A percentile compares a stretch with the other conserved stretches of the same genome.
Evolutionary conservation across 35 echinoderm and acorn worm genomes (phyloP).

Genomic region (Apostichopus japonicus): DNA sequence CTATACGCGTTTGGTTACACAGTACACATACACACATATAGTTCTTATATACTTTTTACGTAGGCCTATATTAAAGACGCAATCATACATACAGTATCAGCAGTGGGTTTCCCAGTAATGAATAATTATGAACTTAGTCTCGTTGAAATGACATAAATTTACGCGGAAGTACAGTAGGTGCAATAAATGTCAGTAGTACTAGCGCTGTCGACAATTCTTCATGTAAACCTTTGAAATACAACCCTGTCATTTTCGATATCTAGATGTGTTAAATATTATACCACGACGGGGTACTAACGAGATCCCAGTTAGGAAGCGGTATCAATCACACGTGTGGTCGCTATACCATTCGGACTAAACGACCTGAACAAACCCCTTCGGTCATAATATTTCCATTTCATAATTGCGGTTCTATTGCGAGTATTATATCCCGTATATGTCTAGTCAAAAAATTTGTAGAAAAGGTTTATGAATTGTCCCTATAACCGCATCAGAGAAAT

Average conservation of each 20-base stretch:
- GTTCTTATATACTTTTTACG: too few species aligned
- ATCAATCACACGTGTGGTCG: constrained; percentile 12
- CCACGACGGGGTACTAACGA: not conserved
- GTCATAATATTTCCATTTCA: not conserved
- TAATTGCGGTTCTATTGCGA: not conserved
- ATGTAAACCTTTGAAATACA: not conserved
- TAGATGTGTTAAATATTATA: constrained; percentile 5
- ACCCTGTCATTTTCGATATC: constrained; percentile 13
- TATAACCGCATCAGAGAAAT: not conserved
- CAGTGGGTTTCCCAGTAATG: too few species aligned
- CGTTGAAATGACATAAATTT: too few species aligned
- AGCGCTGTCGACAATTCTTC: not conserved
- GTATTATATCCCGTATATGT: not conserved
- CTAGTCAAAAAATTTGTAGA: not conserved
- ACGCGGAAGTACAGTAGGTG: not conserved
- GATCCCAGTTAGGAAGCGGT: not conserved
- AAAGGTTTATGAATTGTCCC: not conserved
- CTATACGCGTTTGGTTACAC: too few species aligned
- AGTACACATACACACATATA: too few species aligned
- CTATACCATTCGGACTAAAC: not conserved
- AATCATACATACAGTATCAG: too few species aligned
- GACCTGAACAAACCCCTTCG: not conserved
- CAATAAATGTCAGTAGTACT: not conserved
- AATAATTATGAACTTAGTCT: too few species aligned
- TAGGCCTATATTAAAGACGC: too few species aligned